Evolutionary conservation across 2,888 invertebrate species (phyloP), one percentile per base, ranked within the genome.

Genomic region (Sarcophaga variegata): DNA sequence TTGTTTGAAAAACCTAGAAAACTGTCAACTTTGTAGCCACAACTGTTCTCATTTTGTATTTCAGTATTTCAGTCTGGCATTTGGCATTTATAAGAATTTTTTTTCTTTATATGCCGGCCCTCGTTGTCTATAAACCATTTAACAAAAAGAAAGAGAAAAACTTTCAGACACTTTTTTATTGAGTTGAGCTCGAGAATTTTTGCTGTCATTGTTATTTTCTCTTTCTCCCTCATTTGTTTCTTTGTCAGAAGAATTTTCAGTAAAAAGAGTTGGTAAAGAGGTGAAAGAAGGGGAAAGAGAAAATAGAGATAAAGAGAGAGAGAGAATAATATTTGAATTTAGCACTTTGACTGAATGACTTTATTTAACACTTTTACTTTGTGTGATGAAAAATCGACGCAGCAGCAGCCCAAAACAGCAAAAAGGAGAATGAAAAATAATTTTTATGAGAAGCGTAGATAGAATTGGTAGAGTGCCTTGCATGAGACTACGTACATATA

Each of bases 281-380:
- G 37, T 1, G 37, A 37, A 1, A 22, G 22, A 22, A 22, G 1
- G 5, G 4, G 6, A n/a, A 22, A 14, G n/a, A 49, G 45, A 76
- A 70, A 82, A 27, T 59, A 70, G 2, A 45, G 10, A 22, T 47
- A 64, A 27, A 62, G 47, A 27, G 5, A 49, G 14, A 69, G 69
- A 22, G 5, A 14, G 6, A 77, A 72, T 72, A 77, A 62, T 64
- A 78, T 70, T 81, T 79, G 79, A 87, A 84, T 87, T 84, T 84
- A 81, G 87, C 87, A 87, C 81, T 87, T 87, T 87, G 81, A 87
- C 87, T 84, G 81, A 79, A 84, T 76, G 69, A 84, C 84, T 84
- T 87, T 84, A 87, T 82, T 87, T 82, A 87, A 87, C 87, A 82
- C 84, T 87, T 87, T 87, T 87, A 76, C 81, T 84, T 84, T 87